phyloP scores from a whole-genome alignment of 1,140 invertebrate genomes.

The Pachyrhynchus sulphureomaculatus region DNA sequence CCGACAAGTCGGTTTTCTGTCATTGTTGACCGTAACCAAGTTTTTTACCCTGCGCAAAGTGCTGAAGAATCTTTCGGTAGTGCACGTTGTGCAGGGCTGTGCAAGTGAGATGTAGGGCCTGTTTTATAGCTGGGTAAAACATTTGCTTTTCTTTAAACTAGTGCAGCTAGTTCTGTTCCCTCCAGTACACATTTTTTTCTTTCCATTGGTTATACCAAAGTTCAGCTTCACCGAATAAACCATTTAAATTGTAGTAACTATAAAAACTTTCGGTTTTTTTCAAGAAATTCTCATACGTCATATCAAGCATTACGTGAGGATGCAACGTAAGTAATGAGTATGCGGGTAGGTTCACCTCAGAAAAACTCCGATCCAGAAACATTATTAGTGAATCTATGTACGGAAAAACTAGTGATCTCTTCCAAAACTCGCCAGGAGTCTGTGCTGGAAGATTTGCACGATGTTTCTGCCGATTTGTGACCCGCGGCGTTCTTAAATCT shows the following conservation, averaged over 20 bases:
- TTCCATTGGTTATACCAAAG: conserved; percentile 1
- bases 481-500: too few relatives aligned
- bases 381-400: conserved; percentile 19
- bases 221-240: too few relatives aligned
- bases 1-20: too few relatives aligned
- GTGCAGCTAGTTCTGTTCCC: background rate
- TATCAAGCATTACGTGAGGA: too few relatives aligned
- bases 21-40: too few relatives aligned
- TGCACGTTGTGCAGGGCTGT: conserved; percentile 8
- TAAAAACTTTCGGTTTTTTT: background rate
- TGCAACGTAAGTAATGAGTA: too few relatives aligned
- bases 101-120: background rate
- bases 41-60: background rate
- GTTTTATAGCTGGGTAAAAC: conserved; percentile 1
- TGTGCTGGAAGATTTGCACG: too few relatives aligned
- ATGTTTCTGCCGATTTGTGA: too few relatives aligned
- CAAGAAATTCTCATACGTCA: background rate
- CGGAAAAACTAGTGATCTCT: too few relatives aligned
- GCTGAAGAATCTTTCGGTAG: background rate
- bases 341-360: too few relatives aligned
- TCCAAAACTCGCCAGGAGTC: too few relatives aligned
- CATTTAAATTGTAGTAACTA: conserved; percentile 3
- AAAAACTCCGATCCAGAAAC: too few relatives aligned
- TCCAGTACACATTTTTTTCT: background rate
- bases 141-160: background rate